Evolutionary conservation across 1,140 invertebrate genomes (phyloP), one percentile per base, ranked within the genome.

Genomic region (Drosophila ananassae): DNA sequence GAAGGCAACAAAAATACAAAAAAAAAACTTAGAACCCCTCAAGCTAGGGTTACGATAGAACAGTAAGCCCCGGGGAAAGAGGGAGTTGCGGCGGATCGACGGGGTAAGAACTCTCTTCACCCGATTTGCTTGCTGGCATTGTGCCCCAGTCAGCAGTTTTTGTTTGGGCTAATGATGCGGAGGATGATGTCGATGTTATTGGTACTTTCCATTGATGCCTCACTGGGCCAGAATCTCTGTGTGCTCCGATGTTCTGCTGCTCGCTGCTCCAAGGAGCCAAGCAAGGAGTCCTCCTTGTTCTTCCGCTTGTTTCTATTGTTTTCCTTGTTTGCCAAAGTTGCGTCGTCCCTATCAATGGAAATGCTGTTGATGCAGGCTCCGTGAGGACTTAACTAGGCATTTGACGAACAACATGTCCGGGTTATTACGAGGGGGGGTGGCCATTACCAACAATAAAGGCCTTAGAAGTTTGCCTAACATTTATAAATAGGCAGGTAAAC

Each of bases 61-160:
- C 13, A 17, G 41, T 9, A 5, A 21, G 30, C 13, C 13, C 24
- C 24, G 44, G 28, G 25, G 30, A 8, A 21, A 28, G 39, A 44
- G 28, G 53, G 50, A 9, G 8, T 24, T n/a, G 55, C 13, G 54
- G n/a, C 9, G 13, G 30, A 17, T 6, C 13, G 47, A 10, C 34
- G 64, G 50, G 48, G 32, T 30, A 17, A 51, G 32, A 7, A 17
- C 47, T 64, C 44, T 50, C 61, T 30, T 47, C 44, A 48, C n/a
- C 52, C 52, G 24, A 69, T 69, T 57, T 69, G 44, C 67, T 69
- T 69, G 64, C 79, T 60, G 72, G 63, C 78, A 81, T 77, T 81
- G 73, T 81, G 67, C 57, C 50, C 56, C 61, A 85, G 82, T 85
- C 81, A 85, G 81, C 81, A 85, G 53, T 82, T 82, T 81, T 87